Base-by-base conservation (phyloP, 2,113 vertebrate genomes). In the Sisor rabdophorus region DNA sequence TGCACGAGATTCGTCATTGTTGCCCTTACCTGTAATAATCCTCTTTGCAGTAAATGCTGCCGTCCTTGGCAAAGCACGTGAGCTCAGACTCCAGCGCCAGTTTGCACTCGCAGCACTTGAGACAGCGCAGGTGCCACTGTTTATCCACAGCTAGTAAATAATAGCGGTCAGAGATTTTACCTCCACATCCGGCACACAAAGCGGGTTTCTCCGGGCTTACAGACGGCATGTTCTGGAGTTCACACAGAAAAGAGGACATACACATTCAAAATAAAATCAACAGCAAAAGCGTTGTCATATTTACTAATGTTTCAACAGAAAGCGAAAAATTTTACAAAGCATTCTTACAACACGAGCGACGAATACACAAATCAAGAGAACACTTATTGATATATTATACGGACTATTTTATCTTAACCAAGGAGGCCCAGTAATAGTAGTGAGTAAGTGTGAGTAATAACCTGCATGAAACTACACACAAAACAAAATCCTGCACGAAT, bases 91-190 rank as follows among this genome's bases (percentile, higher is more conserved):
- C 97, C 83, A 99, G 88, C 81, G 96, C 95, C 79, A 98, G 94
- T 91, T 98, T 98, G 94, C 97, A 99, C 93, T 98, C 97, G 93
- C 96, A 98, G 93, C 97, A 99, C 86, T 98, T 98, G 85, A 99
- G 95, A 83, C 97, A 99, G 83, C 96, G 90, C 81, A 98, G 93
- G 88, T 99, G 97, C 97, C 97, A 99, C 91, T 98, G 96, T 77
- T 98, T 98, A 93, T 98, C 97, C 86, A 98, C 97, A 55, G 97
- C 97, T 91, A 98, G 94, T 85, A 99, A 93, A 92, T 98, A 99
- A 87, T 98, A 99, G 91, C 97, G 94, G 86, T 99, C 97, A 68
- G 96, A 96, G 87, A 99, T 99, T 91, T 98, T 98, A 64, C 96
- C 96, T 36, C 97, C 97, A 71, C 97, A 98, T 84, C 97, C 97